Evolutionary conservation across 2,113 vertebrate genomes (phyloP), one percentile per base, ranked within the genome.

Genomic region (Numida meleagris): DNA sequence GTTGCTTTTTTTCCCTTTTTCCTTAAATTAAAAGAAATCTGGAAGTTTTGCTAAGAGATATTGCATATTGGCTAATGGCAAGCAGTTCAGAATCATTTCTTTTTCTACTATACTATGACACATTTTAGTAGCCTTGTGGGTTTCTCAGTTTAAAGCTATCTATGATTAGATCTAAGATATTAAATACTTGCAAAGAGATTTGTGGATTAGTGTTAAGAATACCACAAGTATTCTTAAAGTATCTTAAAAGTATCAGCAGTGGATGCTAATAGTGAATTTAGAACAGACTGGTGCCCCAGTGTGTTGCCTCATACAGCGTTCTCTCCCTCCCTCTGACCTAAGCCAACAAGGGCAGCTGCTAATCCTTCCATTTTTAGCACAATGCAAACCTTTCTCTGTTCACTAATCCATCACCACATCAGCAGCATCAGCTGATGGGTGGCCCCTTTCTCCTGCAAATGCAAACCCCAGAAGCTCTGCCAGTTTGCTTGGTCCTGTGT

Each of bases 281-380:
- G 20, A 23, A 75, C 10, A 50, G 27, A 93, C 31, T n/a, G 38
- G 36, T 14, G 62, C 27, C 23, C 79, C 65, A 72, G 48, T 50
- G 42, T 13, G 12, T 55, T 91, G 53, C 61, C 45, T 46, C 27
- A 24, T 71, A 43, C 11, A 63, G 61, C 58, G 57, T 57, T 48
- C 72, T 96, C 86, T 75, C 95, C 79, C 57, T 94, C 93, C 78
- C 88, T 79, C 36, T 48, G 16, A n/a, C 77, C 68, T 88, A 68
- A 88, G 66, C 88, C 91, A 91, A 92, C 81, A 88, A 94, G 73
- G 76, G 67, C 91, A 86, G 86, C 67, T 92, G 75, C 51, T 96
- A 96, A 97, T 97, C 95, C 55, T 82, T 87, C 87, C 83, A 81
- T 91, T 96, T 96, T 91, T 81, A 94, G 88, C 77, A 96, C 95